Evolutionary conservation across 2,888 invertebrate species (phyloP).

Genomic region (Macaria liturata): DNA sequence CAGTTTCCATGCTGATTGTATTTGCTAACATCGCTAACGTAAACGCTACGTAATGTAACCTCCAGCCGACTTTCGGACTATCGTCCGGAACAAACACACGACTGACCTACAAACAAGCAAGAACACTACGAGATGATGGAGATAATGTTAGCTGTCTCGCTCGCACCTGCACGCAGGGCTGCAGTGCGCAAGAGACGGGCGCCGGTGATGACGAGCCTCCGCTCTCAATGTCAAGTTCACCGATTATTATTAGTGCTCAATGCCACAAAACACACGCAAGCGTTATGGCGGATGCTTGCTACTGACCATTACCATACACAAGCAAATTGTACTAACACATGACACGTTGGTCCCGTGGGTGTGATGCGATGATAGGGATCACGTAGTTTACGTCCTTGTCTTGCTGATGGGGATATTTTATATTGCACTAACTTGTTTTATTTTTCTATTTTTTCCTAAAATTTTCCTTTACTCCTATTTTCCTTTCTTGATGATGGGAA

Average conservation of each 20-base stretch:
- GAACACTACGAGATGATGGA: constrained; percentile 69
- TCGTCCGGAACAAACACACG: constrained; percentile 80
- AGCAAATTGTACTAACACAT: too few relatives aligned
- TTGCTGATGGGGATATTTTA: too few relatives aligned
- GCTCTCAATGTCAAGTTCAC: constrained; percentile 82
- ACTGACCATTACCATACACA: constrained; percentile 7
- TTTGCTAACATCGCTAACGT: constrained; percentile 60
- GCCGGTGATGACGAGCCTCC: constrained; percentile 79
- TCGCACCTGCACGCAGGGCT: constrained; percentile 50
- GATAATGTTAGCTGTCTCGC: constrained; percentile 66
- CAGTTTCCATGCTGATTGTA: constrained; percentile 45
- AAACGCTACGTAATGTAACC: constrained; percentile 75
- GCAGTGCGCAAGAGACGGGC: constrained; percentile 66
- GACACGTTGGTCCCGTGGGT: too few relatives aligned
- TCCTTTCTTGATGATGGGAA: too few relatives aligned
- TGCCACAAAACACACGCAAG: constrained; percentile 79
- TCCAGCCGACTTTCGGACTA: constrained; percentile 82
- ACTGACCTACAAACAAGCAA: constrained; percentile 81
- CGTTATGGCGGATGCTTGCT: constrained; percentile 57
- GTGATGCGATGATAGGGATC: too few relatives aligned
- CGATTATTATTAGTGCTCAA: constrained; percentile 82
- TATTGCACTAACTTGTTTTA: too few relatives aligned
- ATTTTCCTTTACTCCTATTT: too few relatives aligned
- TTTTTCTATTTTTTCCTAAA: too few relatives aligned
- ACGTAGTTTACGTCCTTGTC: too few relatives aligned